Conservation (phyloP, 1,140 invertebrate genomes). For the Saccostrea cuccullata region DNA sequence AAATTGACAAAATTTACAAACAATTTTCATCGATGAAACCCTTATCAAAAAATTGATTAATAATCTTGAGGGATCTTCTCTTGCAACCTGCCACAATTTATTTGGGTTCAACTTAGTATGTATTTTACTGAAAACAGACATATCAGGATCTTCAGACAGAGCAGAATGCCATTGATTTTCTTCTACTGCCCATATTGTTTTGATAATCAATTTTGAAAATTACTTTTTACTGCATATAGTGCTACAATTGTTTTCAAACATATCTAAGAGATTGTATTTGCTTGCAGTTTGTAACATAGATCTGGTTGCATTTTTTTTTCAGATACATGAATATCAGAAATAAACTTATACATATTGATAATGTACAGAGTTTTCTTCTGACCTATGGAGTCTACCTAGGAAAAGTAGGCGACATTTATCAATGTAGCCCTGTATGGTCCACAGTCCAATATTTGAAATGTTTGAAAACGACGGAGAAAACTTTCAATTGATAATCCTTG, state of each 20-base stretch:
- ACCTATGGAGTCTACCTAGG: too few species aligned
- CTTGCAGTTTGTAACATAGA: not conserved
- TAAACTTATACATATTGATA: not conserved
- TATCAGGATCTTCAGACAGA: too few species aligned
- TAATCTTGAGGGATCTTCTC: not conserved
- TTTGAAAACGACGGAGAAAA: not conserved
- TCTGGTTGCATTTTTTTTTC: not conserved
- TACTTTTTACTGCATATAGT: not conserved
- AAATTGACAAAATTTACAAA: too few species aligned
- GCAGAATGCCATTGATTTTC: too few species aligned
- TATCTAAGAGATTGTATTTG: too few species aligned
- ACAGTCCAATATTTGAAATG: slow-evolving; percentile 15
- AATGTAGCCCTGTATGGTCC: not conserved
- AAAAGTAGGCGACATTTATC: too few species aligned
- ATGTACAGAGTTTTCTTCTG: not conserved
- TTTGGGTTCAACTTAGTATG: not conserved
- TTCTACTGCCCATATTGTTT: too few species aligned
- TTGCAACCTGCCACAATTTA: not conserved
- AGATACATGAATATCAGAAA: not conserved
- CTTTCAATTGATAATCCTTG: not conserved
- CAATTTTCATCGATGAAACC: too few species aligned
- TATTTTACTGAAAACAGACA: not conserved
- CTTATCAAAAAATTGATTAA: not conserved
- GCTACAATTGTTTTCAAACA: not conserved
- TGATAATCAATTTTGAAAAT: not conserved